Percentiles rank a stretch among this genome's conserved stretches.
Evolutionary conservation across 2,888 invertebrate genomes (phyloP).

Genomic region (Caenorhabditis uteleia): DNA sequence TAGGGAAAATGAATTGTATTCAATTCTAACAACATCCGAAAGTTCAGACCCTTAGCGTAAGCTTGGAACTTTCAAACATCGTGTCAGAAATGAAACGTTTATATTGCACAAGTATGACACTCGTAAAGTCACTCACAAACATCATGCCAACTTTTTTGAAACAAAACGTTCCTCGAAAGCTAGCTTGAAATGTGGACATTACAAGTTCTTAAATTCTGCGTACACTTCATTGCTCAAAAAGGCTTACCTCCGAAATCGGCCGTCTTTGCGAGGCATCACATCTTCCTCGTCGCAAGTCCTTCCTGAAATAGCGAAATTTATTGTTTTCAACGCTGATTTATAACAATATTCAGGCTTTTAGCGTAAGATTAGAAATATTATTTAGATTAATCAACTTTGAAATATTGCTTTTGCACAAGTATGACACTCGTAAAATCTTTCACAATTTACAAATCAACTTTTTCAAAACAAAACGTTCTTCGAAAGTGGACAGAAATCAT

Average conservation of each 20-base stretch:
- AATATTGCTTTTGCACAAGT: conserved; percentile 16
- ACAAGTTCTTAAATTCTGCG: conserved; percentile 37
- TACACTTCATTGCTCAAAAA: no score
- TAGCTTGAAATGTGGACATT: conserved; percentile 5
- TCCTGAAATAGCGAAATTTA: no score
- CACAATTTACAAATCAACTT: not conserved
- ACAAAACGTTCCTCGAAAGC: conserved; percentile 14
- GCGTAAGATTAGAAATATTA: conserved; percentile 7
- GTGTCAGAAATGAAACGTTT: conserved; percentile 1
- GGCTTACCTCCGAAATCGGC: no score
- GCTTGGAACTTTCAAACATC: not conserved
- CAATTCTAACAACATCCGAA: no score
- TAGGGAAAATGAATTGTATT: no score
- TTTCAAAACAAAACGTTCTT: conserved; percentile 13
- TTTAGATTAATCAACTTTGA: not conserved
- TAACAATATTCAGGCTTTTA: conserved; percentile 7
- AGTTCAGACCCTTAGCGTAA: conserved; percentile 11
- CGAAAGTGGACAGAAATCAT: not conserved
- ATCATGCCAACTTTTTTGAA: not conserved
- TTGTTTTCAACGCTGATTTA: no score
- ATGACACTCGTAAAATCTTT: conserved; percentile 27
- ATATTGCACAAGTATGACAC: conserved; percentile 25
- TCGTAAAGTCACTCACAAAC: conserved; percentile 16
- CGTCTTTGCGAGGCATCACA: no score
- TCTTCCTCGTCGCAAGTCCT: no score